Evolutionary conservation across 2,797 vertebrate species (phyloP).

Genomic region (Nyctibius grandis): DNA sequence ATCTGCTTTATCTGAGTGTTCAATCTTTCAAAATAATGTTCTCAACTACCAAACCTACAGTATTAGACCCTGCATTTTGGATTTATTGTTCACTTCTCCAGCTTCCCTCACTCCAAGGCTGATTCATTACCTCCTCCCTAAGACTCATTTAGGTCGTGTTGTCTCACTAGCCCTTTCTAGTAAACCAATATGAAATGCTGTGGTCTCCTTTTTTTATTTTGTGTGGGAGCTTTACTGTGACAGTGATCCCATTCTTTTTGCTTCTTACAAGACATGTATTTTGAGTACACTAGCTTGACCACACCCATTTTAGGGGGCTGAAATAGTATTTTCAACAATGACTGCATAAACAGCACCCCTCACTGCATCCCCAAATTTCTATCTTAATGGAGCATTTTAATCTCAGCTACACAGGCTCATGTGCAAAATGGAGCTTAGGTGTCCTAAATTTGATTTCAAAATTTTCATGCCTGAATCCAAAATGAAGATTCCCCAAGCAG

Average conservation of each 20-base stretch:
- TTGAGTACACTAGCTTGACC: neutral
- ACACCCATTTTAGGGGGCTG: fast-evolving
- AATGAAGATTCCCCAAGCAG: neutral
- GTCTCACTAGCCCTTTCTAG: neutral
- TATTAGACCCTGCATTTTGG: neutral
- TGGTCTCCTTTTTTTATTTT: neutral
- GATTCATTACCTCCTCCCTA: neutral
- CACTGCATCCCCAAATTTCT: neutral
- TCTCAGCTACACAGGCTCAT: neutral
- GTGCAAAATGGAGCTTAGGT: neutral
- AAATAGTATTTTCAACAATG: neutral
- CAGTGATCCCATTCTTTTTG: neutral
- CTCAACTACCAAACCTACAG: neutral
- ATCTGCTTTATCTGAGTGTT: slow-evolving; percentile 20
- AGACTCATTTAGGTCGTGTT: neutral
- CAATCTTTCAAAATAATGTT: neutral
- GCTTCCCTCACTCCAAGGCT: neutral
- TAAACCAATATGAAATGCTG: neutral
- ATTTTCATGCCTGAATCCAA: neutral
- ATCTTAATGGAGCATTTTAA: neutral
- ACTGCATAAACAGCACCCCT: neutral
- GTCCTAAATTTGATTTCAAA: neutral
- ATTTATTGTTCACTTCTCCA: neutral
- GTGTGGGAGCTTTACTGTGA: neutral
- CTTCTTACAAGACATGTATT: neutral